Conservation (phyloP, 2,113 vertebrate species). For the Varanus salvator region DNA sequence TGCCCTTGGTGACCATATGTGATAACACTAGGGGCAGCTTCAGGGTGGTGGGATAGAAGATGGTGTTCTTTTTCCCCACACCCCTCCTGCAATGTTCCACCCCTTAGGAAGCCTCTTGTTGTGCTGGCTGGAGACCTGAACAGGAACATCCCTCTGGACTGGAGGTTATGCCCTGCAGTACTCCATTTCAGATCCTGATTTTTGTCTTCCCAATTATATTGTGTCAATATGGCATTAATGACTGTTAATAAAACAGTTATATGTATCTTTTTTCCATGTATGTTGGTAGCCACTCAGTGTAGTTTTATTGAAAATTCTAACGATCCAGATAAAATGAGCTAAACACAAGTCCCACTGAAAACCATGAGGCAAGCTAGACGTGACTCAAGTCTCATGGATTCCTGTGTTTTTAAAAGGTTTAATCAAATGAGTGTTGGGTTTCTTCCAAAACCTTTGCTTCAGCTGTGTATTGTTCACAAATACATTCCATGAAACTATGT, state of each 20-base stretch:
- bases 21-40: not conserved
- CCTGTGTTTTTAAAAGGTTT: not conserved
- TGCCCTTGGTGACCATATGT: not conserved
- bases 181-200: not conserved
- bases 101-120: not conserved
- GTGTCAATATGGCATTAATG: not conserved
- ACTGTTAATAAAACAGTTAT: too few relatives aligned
- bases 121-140: not conserved
- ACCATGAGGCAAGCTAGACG: too few relatives aligned
- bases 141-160: not conserved
- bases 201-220: not conserved
- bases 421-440: not conserved
- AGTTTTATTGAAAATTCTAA: too few relatives aligned
- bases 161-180: not conserved
- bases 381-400: not conserved
- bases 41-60: not conserved
- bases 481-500: not conserved
- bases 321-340: too few relatives aligned
- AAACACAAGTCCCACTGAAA: too few relatives aligned
- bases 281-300: not conserved
- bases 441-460: not conserved
- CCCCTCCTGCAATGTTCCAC: too few relatives aligned
- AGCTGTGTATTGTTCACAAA: not conserved
- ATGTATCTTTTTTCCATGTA: not conserved
- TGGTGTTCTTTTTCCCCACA: not conserved